Evolutionary conservation across 2,113 vertebrate genomes (phyloP), one percentile per base, ranked within the genome.

Genomic region (Xiphophorus couchianus): DNA sequence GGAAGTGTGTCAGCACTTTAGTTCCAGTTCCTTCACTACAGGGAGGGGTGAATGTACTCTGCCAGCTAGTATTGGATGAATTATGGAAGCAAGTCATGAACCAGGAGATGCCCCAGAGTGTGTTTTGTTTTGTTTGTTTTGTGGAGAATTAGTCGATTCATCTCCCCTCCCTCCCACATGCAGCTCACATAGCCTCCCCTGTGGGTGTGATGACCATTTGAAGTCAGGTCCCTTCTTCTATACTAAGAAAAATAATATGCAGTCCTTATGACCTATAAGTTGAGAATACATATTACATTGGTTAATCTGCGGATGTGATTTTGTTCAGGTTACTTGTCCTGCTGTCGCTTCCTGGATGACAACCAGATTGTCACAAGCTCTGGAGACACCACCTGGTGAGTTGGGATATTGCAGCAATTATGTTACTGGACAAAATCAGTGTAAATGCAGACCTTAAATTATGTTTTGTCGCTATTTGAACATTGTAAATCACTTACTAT

Each of bases 321-420:
- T 54, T 78, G 85, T 74, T 35, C 90, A 99, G 97, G 97, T 89
- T 99, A 99, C 93, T 93, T 99, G 94, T 99, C 98, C 88, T 99
- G 98, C 93, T 99, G 97, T 96, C 97, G 98, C 85, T 99, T 99
- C 91, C 94, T 99, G 95, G 98, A 99, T 92, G 97, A 99, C 94
- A 98, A 97, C 95, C 97, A 99, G 94, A 99, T 99, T 37, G 96
- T 99, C 87, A 99, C 98, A 84, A 99, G 97, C 94, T 99, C 98
- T 93, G 98, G 97, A 73, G 98, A 99, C 94, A 99, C 98, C 95
- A 96, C 95, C 92, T 99, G 98, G 98, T 99, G 89, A 97, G 96
- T 93, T 63, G 22, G 35, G 75, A 69, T 83, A 91, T 74, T 92
- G 73, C 88, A 80, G 5, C 22, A 11, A 58, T 0, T 73, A 15